Percentiles rank a stretch among this genome's conserved stretches.
phyloP scores from a whole-genome alignment of 2,797 vertebrate genomes.

The Chaenodraco wilsoni region DNA sequence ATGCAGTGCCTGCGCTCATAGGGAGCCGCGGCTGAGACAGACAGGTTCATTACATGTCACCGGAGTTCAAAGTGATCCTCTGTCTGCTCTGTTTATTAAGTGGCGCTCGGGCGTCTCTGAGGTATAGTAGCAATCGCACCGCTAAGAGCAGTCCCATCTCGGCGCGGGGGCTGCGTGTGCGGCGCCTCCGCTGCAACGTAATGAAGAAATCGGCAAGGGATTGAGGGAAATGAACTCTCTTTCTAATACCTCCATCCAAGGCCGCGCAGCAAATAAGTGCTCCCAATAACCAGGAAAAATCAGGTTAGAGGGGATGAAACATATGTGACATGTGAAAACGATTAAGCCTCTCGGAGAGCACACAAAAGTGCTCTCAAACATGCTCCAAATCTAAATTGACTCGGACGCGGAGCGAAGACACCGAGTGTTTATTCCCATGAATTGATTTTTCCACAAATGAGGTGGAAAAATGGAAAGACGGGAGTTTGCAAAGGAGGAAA shows the following conservation, averaged over 20 bases:
- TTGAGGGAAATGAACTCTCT: conserved; percentile 75
- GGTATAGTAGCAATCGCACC: conserved; percentile 60
- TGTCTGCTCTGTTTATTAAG: conserved; percentile 81
- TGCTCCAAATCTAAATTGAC: conserved; percentile 63
- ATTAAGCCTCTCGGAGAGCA: conserved; percentile 59
- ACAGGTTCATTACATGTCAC: conserved; percentile 82
- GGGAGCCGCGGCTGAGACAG: conserved; percentile 61
- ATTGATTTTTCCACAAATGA: conserved; percentile 81
- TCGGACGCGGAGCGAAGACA: conserved; percentile 55
- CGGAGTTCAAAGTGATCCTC: conserved; percentile 79
- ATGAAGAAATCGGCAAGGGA: conserved; percentile 83
- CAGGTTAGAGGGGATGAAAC: conserved; percentile 75
- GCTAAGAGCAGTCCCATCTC: conserved; percentile 65
- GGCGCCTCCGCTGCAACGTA: conserved; percentile 60
- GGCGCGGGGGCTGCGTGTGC: conserved; percentile 16
- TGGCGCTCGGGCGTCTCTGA: conserved; percentile 69
- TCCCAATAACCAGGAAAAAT: conserved; percentile 78
- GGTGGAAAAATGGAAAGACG: conserved; percentile 75
- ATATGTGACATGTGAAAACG: conserved; percentile 74
- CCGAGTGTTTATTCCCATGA: conserved; percentile 72
- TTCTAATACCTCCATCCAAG: conserved; percentile 72
- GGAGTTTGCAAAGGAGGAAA: conserved; percentile 68
- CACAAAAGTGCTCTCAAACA: conserved; percentile 38
- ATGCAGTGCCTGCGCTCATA: conserved; percentile 41
- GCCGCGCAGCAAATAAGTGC: conserved; percentile 71